phyloP scores from a whole-genome alignment of 2,888 invertebrate genomes.

The Encarsia formosa region DNA sequence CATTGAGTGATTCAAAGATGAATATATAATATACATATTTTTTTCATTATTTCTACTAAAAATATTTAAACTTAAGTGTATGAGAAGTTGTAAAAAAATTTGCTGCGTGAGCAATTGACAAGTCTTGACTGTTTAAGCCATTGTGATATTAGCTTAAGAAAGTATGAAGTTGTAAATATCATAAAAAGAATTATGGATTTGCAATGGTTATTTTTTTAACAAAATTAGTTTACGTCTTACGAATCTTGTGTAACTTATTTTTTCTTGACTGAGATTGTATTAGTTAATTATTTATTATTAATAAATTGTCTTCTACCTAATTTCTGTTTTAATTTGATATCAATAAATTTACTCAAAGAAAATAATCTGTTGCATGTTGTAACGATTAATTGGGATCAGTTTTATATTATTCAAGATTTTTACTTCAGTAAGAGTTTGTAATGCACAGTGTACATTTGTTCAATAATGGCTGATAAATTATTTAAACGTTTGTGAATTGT shows the following conservation, averaged over 20 bases:
- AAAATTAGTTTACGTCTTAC: conserved; percentile 8
- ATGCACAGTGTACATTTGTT: too few relatives aligned
- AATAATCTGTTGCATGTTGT: too few relatives aligned
- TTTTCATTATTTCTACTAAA: neutral
- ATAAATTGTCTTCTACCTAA: too few relatives aligned
- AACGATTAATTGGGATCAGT: too few relatives aligned
- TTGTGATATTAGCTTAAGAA: conserved; percentile 49
- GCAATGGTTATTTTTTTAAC: conserved; percentile 35
- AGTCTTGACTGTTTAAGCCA: conserved; percentile 43
- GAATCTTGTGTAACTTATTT: conserved; percentile 18
- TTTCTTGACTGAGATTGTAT: conserved; percentile 27
- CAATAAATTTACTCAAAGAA: neutral
- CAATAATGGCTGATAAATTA: too few relatives aligned
- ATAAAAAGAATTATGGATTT: conserved; percentile 27
- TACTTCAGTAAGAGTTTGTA: too few relatives aligned
- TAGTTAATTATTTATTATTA: conserved; percentile 24
- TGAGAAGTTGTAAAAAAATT: neutral
- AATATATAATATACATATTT: too few relatives aligned
- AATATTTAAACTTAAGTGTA: neutral
- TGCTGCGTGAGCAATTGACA: neutral
- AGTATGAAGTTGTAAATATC: conserved; percentile 26
- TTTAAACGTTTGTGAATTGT: too few relatives aligned
- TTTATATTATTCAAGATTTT: too few relatives aligned
- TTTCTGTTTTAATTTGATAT: neutral
- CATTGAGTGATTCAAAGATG: too few relatives aligned